These are phyloP conservation scores for Herminia tarsipennalis DNA, from an alignment of 2,888 invertebrate genomes.

Conservation along the genomic window DNA sequence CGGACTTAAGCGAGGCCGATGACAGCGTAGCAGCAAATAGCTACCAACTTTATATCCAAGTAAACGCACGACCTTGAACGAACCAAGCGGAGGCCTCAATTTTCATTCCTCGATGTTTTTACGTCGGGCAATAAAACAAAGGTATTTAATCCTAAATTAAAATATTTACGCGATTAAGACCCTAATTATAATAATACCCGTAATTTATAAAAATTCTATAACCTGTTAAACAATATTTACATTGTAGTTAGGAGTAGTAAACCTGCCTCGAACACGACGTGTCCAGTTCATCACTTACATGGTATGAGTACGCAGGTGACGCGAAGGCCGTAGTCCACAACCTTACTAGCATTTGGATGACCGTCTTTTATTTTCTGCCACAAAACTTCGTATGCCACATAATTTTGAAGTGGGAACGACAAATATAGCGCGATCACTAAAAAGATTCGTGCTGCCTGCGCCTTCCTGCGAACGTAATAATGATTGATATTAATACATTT, in stretches of 20 bases:
- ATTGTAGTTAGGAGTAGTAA: not conserved
- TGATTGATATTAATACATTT: not conserved
- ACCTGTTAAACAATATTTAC: conserved; percentile 2
- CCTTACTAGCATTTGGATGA: conserved; percentile 52
- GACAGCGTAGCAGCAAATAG: too few species aligned
- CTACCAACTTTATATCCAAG: too few species aligned
- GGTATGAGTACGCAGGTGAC: conserved; percentile 56
- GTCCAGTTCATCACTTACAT: conserved; percentile 49
- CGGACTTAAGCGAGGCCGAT: too few species aligned
- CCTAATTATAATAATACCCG: too few species aligned
- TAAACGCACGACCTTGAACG: too few species aligned
- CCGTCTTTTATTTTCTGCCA: conserved; percentile 79
- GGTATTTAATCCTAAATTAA: too few species aligned
- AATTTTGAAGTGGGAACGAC: conserved; percentile 95
- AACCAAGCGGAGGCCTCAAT: too few species aligned
- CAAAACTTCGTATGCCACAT: conserved; percentile 93
- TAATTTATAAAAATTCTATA: too few species aligned
- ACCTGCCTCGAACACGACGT: too few species aligned
- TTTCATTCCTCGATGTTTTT: too few species aligned
- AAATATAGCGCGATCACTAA: conserved; percentile 91
- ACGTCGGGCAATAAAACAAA: too few species aligned
- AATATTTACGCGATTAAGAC: too few species aligned
- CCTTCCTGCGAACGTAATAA: conserved; percentile 84
- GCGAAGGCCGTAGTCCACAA: conserved; percentile 52
- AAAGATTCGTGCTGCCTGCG: conserved; percentile 86